A percentile compares a stretch with the other conserved stretches of the same genome.
phyloP scores from a whole-genome alignment of 2,888 invertebrate species.

The Eupithecia abbreviata region DNA sequence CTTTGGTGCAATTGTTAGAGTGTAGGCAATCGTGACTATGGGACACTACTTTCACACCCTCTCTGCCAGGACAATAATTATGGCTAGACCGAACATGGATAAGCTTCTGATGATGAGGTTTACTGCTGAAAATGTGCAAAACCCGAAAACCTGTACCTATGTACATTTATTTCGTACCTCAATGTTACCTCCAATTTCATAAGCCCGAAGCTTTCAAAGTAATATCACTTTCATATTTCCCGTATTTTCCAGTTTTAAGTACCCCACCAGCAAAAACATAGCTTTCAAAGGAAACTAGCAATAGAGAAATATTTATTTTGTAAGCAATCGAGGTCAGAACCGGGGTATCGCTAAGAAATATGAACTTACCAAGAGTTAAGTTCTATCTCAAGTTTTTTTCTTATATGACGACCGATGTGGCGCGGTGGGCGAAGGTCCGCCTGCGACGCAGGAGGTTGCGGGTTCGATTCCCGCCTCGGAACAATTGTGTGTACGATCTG shows the following conservation, averaged over 20 bases:
- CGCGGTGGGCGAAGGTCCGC: no score
- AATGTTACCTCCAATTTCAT: neutral
- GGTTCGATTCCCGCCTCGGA: no score
- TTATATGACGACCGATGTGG: no score
- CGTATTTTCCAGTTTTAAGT: neutral
- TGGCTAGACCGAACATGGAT: no score
- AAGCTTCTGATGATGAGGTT: no score
- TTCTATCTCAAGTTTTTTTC: neutral
- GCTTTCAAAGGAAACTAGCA: constrained; percentile 18
- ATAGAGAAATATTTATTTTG: constrained; percentile 11
- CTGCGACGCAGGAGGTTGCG: no score
- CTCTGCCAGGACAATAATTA: no score
- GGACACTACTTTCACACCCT: no score
- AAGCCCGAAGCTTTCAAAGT: neutral
- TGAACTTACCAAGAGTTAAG: neutral
- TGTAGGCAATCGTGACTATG: no score
- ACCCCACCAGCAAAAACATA: neutral
- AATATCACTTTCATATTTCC: constrained; percentile 1
- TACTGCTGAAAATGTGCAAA: neutral
- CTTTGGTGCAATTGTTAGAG: no score
- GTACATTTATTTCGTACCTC: neutral
- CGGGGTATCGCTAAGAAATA: neutral
- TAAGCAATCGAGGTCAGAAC: constrained; percentile 9
- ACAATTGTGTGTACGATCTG: no score
- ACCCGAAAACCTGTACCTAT: neutral